These are phyloP conservation scores for Drosophila leontia DNA, from an alignment of 1,140 invertebrate genomes.

Conservation along the genomic window DNA sequence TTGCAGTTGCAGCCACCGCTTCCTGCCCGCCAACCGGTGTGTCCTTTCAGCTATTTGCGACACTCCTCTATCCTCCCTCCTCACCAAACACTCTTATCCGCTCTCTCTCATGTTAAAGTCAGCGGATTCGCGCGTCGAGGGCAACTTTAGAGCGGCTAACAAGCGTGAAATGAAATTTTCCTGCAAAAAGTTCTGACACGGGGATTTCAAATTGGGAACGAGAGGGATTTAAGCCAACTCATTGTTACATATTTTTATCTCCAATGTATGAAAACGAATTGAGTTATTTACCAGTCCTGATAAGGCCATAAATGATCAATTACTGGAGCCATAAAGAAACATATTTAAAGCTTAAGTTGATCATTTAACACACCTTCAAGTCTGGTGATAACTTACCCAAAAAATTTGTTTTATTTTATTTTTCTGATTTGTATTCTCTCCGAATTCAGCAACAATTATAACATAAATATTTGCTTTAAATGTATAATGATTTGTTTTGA, in stretches of 20 bases:
- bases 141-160: constrained; percentile 43
- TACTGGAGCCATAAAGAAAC: neutral
- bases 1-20: constrained; percentile 41
- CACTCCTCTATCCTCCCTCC: constrained; percentile 5
- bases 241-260: neutral
- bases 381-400: too few relatives aligned
- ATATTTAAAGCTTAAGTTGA: neutral
- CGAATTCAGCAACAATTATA: constrained; percentile 62
- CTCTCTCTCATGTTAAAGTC: constrained; percentile 8
- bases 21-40: constrained; percentile 21
- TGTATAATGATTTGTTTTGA: constrained; percentile 17
- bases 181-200: constrained; percentile 18
- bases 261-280: neutral
- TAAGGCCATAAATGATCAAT: neutral
- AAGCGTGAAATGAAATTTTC: constrained; percentile 46
- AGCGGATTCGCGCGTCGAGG: constrained; percentile 21
- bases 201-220: constrained; percentile 11
- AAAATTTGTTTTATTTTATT: constrained; percentile 13
- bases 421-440: constrained; percentile 52
- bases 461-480: constrained; percentile 27
- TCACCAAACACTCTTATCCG: constrained; percentile 1
- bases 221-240: constrained; percentile 12
- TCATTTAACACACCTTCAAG: neutral
- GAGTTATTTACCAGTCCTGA: constrained; percentile 1
- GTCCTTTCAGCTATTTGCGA: constrained; percentile 22